Evolutionary conservation across 2,797 vertebrate genomes (phyloP).

Genomic region (Cuniculus paca): DNA sequence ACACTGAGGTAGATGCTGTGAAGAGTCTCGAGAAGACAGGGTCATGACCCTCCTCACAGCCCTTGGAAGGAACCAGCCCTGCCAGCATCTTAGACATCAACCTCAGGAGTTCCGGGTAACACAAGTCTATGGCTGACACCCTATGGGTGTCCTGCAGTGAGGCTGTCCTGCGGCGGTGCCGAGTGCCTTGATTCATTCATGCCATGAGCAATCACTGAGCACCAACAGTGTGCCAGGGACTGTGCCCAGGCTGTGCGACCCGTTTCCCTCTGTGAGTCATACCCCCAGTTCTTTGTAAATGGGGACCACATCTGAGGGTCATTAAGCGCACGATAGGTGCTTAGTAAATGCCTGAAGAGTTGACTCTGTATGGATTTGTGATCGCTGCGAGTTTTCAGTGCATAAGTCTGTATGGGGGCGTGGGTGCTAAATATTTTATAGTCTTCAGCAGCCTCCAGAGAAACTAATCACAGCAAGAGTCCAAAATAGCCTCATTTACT

Average conservation of each 20-base stretch:
- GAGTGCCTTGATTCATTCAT: accelerated
- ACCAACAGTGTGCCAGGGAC: accelerated
- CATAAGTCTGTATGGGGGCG: accelerated
- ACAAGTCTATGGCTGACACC: accelerated
- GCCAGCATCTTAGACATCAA: background rate
- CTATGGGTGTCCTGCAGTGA: background rate
- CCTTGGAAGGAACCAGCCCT: background rate
- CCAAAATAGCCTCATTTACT: background rate
- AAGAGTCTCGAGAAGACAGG: background rate
- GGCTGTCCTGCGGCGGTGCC: accelerated
- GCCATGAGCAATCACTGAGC: accelerated
- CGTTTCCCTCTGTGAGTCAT: background rate
- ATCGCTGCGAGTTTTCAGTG: background rate
- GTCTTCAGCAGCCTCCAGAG: conserved; percentile 1
- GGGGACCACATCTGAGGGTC: background rate
- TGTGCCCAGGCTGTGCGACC: accelerated
- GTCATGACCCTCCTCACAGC: accelerated
- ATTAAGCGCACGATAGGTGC: background rate
- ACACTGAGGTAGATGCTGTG: background rate
- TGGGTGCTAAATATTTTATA: background rate
- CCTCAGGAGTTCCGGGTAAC: background rate
- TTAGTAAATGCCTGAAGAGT: background rate
- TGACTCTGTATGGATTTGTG: background rate
- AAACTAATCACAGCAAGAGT: background rate
- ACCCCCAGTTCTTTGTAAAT: background rate